A percentile compares a stretch with the other conserved stretches of the same genome.
Evolutionary conservation across 30 jellyfish, hydroid and myxozoan genomes (phyloP).

Genomic region (Sanderia malayensis): DNA sequence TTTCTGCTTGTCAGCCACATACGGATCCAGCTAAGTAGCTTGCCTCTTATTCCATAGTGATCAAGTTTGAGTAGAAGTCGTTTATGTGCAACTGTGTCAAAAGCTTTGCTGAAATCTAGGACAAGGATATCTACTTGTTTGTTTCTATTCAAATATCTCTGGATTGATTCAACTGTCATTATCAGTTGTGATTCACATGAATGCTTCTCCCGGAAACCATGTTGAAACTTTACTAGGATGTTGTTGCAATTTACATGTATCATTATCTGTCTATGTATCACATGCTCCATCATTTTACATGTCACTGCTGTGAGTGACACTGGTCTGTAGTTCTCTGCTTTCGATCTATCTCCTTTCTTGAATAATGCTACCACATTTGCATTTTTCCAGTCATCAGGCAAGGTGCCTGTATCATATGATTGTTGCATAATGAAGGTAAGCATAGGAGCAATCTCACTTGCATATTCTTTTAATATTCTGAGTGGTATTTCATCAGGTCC

Average conservation of each 20-base stretch:
- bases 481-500: neutral
- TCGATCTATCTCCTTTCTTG: conserved; percentile 36
- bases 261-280: conserved; percentile 17
- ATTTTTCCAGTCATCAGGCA: conserved; percentile 31
- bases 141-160: conserved; percentile 14
- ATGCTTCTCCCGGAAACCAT: conserved; percentile 28
- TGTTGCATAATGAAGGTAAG: conserved; percentile 22
- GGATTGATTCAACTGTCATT: conserved; percentile 16
- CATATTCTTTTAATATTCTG: neutral
- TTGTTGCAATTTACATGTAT: conserved; percentile 18
- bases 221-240: conserved; percentile 3
- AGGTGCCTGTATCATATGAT: conserved; percentile 25
- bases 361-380: conserved; percentile 30
- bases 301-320: conserved; percentile 21
- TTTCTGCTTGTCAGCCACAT: conserved; percentile 20
- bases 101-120: conserved; percentile 34
- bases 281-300: conserved; percentile 39
- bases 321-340: conserved; percentile 36
- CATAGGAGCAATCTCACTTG: conserved; percentile 15
- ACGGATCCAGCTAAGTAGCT: conserved; percentile 20
- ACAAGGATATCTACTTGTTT: conserved; percentile 21
- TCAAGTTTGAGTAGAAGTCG: conserved; percentile 16
- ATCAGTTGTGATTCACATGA: conserved; percentile 32
- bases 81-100: conserved; percentile 34
- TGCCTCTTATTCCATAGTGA: conserved; percentile 29